These are phyloP conservation scores for Nerophis ophidion DNA, from an alignment of 2,113 vertebrate species.

Conservation along the genomic window DNA sequence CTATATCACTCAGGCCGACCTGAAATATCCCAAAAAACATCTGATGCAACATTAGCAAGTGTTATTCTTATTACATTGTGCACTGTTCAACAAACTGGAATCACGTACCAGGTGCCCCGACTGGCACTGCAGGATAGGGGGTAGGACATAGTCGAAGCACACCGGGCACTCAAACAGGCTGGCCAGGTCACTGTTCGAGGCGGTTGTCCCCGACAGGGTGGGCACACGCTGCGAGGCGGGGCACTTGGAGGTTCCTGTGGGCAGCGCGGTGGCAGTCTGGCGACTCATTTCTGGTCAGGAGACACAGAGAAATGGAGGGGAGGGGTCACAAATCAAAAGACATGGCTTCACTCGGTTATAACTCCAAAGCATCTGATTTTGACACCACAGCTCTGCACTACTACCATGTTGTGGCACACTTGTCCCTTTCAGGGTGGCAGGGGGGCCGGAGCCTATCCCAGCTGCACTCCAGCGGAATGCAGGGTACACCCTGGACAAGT, in stretches of 20 bases:
- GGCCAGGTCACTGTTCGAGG: conserved; percentile 98
- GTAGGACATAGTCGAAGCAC: conserved; percentile 99
- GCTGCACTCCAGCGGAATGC: too few relatives aligned
- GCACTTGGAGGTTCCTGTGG: conserved; percentile 97
- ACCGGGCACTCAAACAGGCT: conserved; percentile 98
- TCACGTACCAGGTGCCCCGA: conserved; percentile 93
- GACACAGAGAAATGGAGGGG: background rate
- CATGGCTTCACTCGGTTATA: background rate
- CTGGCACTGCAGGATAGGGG: conserved; percentile 98
- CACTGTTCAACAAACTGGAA: conserved; percentile 39
- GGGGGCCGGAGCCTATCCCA: too few relatives aligned
- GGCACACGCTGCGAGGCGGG: conserved; percentile 95
- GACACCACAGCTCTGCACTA: too few relatives aligned
- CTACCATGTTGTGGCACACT: too few relatives aligned
- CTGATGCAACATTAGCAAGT: too few relatives aligned
- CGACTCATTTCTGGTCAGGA: conserved; percentile 92
- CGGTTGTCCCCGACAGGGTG: conserved; percentile 93
- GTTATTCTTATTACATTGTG: background rate
- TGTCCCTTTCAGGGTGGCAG: too few relatives aligned
- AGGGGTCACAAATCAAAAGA: background rate
- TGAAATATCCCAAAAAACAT: too few relatives aligned
- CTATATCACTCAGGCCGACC: too few relatives aligned
- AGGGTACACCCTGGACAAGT: too few relatives aligned
- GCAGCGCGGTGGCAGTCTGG: conserved; percentile 96
- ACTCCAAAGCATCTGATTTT: background rate